These are phyloP conservation scores for Limulus polyphemus DNA, from an alignment of 2,888 invertebrate genomes.

Conservation along the genomic window DNA sequence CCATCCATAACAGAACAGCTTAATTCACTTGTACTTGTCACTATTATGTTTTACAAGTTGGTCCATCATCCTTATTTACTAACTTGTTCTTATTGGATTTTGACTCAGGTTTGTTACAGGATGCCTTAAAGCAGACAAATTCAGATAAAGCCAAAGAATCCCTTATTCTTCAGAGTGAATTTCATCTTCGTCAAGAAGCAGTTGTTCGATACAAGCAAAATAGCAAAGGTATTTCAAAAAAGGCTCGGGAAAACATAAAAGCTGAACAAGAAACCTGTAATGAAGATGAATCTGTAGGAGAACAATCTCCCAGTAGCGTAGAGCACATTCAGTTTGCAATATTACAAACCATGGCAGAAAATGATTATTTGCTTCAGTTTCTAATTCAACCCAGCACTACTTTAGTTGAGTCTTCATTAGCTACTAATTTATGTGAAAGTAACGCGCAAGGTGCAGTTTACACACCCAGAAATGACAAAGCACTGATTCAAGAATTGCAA, in stretches of 20 bases:
- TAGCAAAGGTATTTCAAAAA: not conserved
- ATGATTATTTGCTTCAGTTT: not conserved
- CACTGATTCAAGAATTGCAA: not conserved
- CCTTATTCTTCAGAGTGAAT: not conserved
- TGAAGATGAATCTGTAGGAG: not conserved
- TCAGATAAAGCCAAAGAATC: not conserved
- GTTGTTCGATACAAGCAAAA: constrained; percentile 1
- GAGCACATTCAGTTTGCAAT: not conserved
- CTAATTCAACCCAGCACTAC: not conserved
- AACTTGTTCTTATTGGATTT: too few species aligned
- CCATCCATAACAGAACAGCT: too few species aligned
- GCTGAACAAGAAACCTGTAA: not conserved
- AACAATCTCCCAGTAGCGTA: not conserved
- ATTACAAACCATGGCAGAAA: not conserved
- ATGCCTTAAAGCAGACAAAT: not conserved
- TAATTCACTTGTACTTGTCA: too few species aligned
- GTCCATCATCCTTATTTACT: too few species aligned
- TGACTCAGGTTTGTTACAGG: not conserved
- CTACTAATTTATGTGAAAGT: not conserved
- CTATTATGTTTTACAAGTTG: too few species aligned
- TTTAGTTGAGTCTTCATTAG: too few species aligned
- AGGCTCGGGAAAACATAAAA: not conserved
- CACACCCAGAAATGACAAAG: not conserved
- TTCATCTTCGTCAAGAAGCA: not conserved
- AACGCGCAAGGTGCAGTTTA: too few species aligned